Evolutionary conservation across 2,113 vertebrate genomes (phyloP).

Genomic region (Charina bottae): DNA sequence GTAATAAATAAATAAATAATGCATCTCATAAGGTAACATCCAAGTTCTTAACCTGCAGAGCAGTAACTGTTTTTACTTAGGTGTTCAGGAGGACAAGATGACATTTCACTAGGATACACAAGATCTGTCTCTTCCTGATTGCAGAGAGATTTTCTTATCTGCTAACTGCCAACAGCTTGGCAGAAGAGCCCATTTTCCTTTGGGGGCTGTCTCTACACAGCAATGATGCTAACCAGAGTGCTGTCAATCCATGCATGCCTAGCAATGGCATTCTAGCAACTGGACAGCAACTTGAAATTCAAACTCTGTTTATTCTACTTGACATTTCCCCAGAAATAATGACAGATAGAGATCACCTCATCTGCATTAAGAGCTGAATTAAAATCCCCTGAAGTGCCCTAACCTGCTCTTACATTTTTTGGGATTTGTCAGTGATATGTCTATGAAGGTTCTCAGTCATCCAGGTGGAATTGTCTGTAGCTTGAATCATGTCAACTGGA

Average conservation of each 20-base stretch:
- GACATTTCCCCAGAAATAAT: background rate
- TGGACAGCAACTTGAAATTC: too few species aligned
- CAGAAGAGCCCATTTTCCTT: background rate
- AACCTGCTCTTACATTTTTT: background rate
- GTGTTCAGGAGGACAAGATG: background rate
- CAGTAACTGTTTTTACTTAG: background rate
- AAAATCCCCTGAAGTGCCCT: background rate
- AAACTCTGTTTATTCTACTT: background rate
- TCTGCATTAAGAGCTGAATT: background rate
- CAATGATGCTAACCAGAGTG: background rate
- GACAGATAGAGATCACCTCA: background rate
- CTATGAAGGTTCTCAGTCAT: too few species aligned
- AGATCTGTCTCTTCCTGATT: background rate
- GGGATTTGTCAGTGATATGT: background rate
- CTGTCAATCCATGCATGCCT: background rate
- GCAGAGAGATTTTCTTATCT: background rate
- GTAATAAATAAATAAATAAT: too few species aligned
- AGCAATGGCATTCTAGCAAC: background rate
- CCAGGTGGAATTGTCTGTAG: too few species aligned
- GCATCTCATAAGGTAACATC: background rate
- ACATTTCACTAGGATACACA: background rate
- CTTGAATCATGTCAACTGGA: too few species aligned
- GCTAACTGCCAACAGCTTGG: background rate
- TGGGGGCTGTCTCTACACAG: background rate
- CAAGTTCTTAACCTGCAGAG: background rate